phyloP scores from a whole-genome alignment of 1,140 invertebrate genomes.

The Sipha flava region DNA sequence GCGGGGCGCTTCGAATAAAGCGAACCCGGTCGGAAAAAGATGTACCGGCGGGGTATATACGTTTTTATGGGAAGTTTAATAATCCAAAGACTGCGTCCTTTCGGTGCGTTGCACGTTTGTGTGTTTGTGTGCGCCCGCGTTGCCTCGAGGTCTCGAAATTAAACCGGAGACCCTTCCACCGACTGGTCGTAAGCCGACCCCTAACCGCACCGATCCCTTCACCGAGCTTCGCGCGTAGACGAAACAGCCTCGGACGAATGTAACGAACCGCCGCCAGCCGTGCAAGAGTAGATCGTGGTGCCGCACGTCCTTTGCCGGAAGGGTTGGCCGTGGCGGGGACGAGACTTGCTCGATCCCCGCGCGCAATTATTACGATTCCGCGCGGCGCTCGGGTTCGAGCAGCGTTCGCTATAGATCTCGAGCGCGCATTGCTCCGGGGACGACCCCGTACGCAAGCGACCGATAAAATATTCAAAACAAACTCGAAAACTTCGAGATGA shows the following conservation, averaged over 20 bases:
- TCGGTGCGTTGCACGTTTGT: background rate
- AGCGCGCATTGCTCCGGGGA: too few species aligned
- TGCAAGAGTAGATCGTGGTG: too few species aligned
- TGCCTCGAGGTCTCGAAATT: conserved; percentile 3
- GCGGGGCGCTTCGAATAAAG: background rate
- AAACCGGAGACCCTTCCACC: background rate
- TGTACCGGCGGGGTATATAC: background rate
- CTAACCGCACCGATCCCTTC: too few species aligned
- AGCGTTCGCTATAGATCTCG: too few species aligned
- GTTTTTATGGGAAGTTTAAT: conserved; percentile 10
- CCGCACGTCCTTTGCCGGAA: too few species aligned
- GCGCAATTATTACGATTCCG: too few species aligned
- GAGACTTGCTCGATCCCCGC: too few species aligned
- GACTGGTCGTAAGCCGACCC: too few species aligned
- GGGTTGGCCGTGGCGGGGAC: background rate
- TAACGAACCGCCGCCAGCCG: background rate
- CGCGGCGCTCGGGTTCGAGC: too few species aligned
- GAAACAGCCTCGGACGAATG: too few species aligned
- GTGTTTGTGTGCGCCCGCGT: background rate
- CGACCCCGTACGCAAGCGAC: background rate
- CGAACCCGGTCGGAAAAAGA: background rate
- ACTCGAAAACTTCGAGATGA: background rate
- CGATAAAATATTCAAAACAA: conserved; percentile 24
- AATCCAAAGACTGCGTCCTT: background rate
- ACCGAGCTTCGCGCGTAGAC: too few species aligned